Base-by-base conservation (phyloP, 2,888 invertebrate genomes). In the Melanotus villosus region DNA sequence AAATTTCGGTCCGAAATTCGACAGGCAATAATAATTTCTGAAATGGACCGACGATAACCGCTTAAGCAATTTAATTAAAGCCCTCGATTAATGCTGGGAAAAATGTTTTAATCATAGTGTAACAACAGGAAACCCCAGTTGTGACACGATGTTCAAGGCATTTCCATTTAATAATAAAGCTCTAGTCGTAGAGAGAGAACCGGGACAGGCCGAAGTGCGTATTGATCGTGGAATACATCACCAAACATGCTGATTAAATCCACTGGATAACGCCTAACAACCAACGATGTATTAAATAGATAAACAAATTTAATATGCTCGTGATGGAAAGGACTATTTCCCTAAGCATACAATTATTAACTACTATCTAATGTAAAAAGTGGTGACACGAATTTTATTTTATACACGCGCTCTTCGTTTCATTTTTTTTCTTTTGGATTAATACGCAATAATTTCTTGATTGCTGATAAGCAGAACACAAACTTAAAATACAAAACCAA, bases 211-310 rank as follows among this genome's bases (percentile, higher is more conserved):
- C 62, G 67, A 62, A 68, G 68, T 63, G 32, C 38, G 68, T 68
- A 68, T 68, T 68, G 68, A 68, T 68, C 68, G 68, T 58, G 30
- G 58, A 68, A 68, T 63, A 68, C 62, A 68, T 68, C 54, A 62
- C 38, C 62, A 68, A 68, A 68, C 68, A 68, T 58, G 63, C 56
- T 68, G 68, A 68, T 68, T 68, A 68, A 68, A 63, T 68, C 43
- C 59, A 58, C 58, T 30, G 63, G 68, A 68, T 68, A 68, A 66
- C 66, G 59, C 59, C 66, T 59, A 66, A 68, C 57, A 68, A 68
- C 67, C 62, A 57, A 60, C 66, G 45, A 57, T 32, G 65, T 62
- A 68, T 62, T 56, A 60, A 67, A 67, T 34, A 54, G 67, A 68
- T 66, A 59, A 66, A 65, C 58, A 65, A 65, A 65, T 57, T 65